Evolutionary conservation across 2,113 vertebrate genomes (phyloP), one percentile per base, ranked within the genome.

Genomic region (Guaruba guarouba): DNA sequence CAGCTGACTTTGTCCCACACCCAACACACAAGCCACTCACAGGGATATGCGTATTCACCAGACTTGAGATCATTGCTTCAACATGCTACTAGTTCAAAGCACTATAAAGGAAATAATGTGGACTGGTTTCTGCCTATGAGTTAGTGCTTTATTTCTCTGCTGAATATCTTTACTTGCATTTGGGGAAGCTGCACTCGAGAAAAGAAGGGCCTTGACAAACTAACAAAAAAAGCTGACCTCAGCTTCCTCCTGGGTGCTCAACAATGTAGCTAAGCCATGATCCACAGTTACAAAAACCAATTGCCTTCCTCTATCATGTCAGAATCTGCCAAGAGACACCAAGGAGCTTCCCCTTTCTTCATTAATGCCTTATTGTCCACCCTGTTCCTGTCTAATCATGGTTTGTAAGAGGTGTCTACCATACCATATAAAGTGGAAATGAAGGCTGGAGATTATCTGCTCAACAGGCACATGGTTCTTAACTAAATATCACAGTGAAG

Each of bases 41-140:
- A 7, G 17, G 31, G 75, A 28, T 11, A 7, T 0, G 1, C 23
- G 12, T 9, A 6, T 13, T 66, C 41, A 46, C 19, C 25, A 1
- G 2, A 17, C 9, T 16, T 35, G 31, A 69, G 63, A 33, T 12
- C n/a, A 27, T 17, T 46, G 12, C 15, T 80, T 37, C 85, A 64
- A 19, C 10, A 9, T 16, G 14, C 8, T 93, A 43, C 61, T 46
- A 29, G n/a, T 33, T 31, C 70, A 81, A 79, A 61, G 37, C 17
- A 19, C 25, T 51, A 41, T 37, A 82, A 67, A 86, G 13, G 35
- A 43, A 88, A n/a, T 5, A 37, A 8, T 86, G 57, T 55, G 23
- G 9, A 51, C 37, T 63, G 4, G 2, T 67, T 90, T 86, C 35
- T 91, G 17, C 33, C 31, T 70, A 77, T 35, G 46, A 78, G 19